Percentiles rank a stretch among this genome's conserved stretches.
Conservation (phyloP, 2,797 vertebrate genomes). For the Natrix natrix region DNA sequence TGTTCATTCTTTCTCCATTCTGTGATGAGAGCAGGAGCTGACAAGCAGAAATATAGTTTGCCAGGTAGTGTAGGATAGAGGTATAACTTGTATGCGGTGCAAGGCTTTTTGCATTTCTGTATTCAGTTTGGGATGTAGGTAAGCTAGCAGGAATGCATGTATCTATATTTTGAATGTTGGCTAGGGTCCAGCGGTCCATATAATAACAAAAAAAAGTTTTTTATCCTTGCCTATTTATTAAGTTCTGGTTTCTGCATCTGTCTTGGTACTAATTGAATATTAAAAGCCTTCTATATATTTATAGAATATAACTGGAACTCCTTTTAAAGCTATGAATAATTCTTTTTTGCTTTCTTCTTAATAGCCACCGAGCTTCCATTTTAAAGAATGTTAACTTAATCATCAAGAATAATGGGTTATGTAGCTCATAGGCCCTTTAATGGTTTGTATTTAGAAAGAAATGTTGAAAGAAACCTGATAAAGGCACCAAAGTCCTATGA, state of each 20-base stretch:
- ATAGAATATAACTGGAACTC: background rate
- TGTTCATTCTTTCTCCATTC: background rate
- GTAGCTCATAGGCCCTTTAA: background rate
- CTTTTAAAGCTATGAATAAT: background rate
- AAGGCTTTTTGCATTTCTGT: background rate
- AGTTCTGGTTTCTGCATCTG: too few relatives aligned
- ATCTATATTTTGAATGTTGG: background rate
- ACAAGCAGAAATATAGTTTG: background rate
- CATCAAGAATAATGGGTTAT: background rate
- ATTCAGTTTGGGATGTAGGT: background rate
- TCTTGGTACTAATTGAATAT: background rate
- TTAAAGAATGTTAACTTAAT: background rate
- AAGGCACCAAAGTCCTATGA: background rate
- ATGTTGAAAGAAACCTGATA: background rate
- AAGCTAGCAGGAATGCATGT: background rate
- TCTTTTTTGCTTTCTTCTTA: background rate
- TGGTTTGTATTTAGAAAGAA: background rate
- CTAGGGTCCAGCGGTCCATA: background rate
- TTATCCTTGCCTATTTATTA: background rate
- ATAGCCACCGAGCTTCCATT: background rate
- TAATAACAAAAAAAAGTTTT: background rate
- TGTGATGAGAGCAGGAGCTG: background rate
- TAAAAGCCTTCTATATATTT: background rate
- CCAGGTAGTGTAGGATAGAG: background rate
- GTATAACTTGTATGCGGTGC: background rate